Evolutionary conservation across 2,113 vertebrate genomes (phyloP).

Genomic region (Penelope pileata): DNA sequence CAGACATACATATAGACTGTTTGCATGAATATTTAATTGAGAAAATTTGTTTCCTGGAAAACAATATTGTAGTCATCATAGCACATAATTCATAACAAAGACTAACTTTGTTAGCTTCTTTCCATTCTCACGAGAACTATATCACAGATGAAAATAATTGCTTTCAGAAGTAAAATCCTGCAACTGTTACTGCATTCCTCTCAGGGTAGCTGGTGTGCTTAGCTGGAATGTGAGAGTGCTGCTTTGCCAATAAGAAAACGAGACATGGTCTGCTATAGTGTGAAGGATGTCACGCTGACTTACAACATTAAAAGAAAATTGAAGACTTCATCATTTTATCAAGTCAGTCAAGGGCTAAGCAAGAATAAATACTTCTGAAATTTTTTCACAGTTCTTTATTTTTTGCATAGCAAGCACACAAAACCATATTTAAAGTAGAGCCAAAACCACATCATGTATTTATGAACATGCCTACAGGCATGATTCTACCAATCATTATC

Average conservation of each 20-base stretch:
- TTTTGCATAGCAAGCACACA: neutral
- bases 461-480: accelerated
- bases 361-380: neutral
- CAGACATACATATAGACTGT: neutral
- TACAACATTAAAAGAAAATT: neutral
- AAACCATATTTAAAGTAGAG: neutral
- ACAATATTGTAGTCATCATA: neutral
- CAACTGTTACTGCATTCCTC: neutral
- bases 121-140: neutral
- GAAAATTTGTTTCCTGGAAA: neutral
- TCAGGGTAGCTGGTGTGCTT: neutral
- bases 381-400: neutral
- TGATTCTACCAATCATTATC: neutral
- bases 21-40: neutral
- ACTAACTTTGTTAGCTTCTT: neutral
- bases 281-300: neutral
- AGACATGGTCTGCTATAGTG: neutral
- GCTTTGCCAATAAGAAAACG: neutral
- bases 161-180: neutral
- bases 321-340: neutral
- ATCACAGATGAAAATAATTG: neutral
- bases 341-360: neutral
- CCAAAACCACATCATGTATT: neutral
- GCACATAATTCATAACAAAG: neutral
- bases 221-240: neutral